These are phyloP conservation scores for Drosophila watanabei DNA, from an alignment of 1,140 invertebrate genomes.

Conservation along the genomic window DNA sequence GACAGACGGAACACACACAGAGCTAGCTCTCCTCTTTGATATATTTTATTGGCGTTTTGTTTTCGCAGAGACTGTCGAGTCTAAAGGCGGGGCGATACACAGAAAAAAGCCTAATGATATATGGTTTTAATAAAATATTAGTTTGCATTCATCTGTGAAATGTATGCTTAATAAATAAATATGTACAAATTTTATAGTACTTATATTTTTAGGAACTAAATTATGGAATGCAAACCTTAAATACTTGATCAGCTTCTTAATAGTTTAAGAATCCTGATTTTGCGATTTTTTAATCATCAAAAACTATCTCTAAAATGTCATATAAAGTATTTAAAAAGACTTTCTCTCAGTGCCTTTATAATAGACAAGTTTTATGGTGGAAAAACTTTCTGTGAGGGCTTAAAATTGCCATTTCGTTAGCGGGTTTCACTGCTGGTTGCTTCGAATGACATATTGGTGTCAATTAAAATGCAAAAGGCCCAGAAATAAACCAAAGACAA, in stretches of 20 bases:
- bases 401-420: constrained; percentile 24
- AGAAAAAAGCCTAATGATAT: neutral
- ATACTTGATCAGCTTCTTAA: too few relatives aligned
- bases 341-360: constrained; percentile 2
- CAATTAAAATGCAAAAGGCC: constrained; percentile 72
- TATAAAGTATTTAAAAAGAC: neutral
- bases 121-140: neutral
- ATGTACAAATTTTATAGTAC: too few relatives aligned
- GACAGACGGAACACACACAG: neutral
- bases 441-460: constrained; percentile 72
- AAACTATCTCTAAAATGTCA: neutral
- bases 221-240: too few relatives aligned
- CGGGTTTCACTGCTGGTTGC: constrained; percentile 15
- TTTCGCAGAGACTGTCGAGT: constrained; percentile 8
- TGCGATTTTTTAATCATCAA: too few relatives aligned
- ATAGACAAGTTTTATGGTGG: constrained; percentile 15
- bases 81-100: constrained; percentile 25
- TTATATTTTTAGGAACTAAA: too few relatives aligned
- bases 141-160: too few relatives aligned
- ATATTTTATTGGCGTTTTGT: constrained; percentile 58
- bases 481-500: constrained; percentile 53
- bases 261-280: too few relatives aligned
- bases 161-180: too few relatives aligned
- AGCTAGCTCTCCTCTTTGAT: constrained; percentile 24
- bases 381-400: constrained; percentile 53